Base-by-base conservation (phyloP, 2,797 vertebrate species). In the Semaprochilodus insignis region DNA sequence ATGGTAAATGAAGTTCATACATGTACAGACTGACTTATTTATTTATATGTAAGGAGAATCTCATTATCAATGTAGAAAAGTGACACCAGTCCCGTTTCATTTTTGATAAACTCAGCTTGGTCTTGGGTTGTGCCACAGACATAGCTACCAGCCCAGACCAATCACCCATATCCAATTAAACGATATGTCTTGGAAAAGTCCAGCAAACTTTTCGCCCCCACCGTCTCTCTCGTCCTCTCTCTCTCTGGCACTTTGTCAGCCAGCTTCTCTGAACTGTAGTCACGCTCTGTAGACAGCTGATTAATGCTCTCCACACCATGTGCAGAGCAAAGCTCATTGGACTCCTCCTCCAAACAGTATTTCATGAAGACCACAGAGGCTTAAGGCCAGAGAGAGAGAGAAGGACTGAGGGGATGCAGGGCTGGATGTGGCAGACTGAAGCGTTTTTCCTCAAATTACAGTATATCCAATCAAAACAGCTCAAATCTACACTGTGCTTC, bases 111-210 rank as follows among this genome's bases (percentile, higher is more conserved):
- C 67, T 80, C n/a, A 19, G 11, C 91, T 70, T 75, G 74, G 86
- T 79, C 84, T 91, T 79, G 86, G 70, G 86, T 90, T 90, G 88
- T 87, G 55, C 52, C 86, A 78, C 78, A 88, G 85, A 82, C 85
- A 85, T 80, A 86, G 84, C 82, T 78, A 67, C 76, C 85, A 74
- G 81, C 88, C 85, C 67, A 65, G 90, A 55, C 83, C 87, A 80
- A 91, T 93, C 91, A 92, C 73, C 86, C 88, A 19, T 88, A 88
- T 92, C 94, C 91, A 93, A 93, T 94, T 93, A 93, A 91, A 91
- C 82, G 81, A 31, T 66, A 87, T 88, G 85, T 91, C 89, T 92
- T 82, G 87, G 85, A 91, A 86, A 90, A 88, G 86, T 90, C 54
- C 70, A 62, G 74, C 82, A 74, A 92, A 90, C 85, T 89, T 88